Evolutionary conservation across 2,888 invertebrate genomes (phyloP).

Genomic region (Lasioglossum marginatum): DNA sequence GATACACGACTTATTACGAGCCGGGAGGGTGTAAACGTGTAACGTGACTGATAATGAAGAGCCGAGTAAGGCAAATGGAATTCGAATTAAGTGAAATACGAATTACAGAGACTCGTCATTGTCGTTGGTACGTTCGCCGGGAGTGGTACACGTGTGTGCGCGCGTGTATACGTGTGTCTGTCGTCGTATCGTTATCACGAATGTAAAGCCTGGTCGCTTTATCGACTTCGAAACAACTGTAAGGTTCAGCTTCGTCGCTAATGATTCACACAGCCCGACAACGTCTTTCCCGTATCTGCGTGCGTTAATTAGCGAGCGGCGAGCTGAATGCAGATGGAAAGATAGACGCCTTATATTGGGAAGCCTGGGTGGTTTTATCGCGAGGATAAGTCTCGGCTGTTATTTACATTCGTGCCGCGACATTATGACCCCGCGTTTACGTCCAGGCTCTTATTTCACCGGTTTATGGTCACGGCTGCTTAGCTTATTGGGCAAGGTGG

Average conservation of each 20-base stretch:
- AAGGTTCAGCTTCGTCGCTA: slow-evolving; percentile 51
- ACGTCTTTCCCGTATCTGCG: slow-evolving; percentile 35
- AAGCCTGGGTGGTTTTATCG: slow-evolving; percentile 59
- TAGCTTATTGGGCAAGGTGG: slow-evolving; percentile 42
- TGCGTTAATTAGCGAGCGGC: slow-evolving; percentile 61
- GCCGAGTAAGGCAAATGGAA: slow-evolving; percentile 14
- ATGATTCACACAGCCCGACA: slow-evolving; percentile 53
- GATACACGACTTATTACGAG: slow-evolving; percentile 1
- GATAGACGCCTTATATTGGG: slow-evolving; percentile 63
- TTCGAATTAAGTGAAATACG: slow-evolving; percentile 7
- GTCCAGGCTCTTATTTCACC: slow-evolving; percentile 42
- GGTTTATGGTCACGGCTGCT: slow-evolving; percentile 44
- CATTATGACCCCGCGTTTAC: slow-evolving; percentile 40
- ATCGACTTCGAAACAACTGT: slow-evolving; percentile 44
- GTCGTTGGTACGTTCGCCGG: neutral
- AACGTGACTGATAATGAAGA: slow-evolving; percentile 11
- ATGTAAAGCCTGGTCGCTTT: slow-evolving; percentile 41
- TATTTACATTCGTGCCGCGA: slow-evolving; percentile 43
- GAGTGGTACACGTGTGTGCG: neutral
- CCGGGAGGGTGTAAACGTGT: slow-evolving; percentile 1
- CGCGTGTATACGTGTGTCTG: neutral
- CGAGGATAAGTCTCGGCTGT: slow-evolving; percentile 36
- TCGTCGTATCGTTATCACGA: slow-evolving; percentile 33
- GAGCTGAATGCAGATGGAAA: slow-evolving; percentile 51
- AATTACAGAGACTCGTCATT: slow-evolving; percentile 1